Conservation (phyloP, 2,888 invertebrate species). For the Cerastis leucographa region DNA sequence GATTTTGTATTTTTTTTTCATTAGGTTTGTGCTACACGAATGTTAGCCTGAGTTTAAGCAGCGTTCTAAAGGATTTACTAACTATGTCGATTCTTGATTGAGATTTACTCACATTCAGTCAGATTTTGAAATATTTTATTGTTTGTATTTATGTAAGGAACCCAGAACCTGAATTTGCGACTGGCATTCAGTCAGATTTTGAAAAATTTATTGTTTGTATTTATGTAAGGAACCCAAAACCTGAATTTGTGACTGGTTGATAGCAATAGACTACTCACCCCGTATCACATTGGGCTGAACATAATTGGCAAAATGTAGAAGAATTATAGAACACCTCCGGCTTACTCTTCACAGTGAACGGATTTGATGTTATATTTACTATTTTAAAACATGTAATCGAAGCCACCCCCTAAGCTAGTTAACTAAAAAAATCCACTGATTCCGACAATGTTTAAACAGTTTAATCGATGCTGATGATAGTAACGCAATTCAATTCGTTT, state of each 20-base stretch:
- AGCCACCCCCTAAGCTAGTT: neutral
- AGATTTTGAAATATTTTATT: too few relatives aligned
- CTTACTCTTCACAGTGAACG: neutral
- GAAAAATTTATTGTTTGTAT: neutral
- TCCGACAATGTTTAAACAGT: neutral
- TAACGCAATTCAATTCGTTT: conserved; percentile 28
- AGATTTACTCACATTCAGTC: neutral
- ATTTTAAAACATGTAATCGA: neutral
- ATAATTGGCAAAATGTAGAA: neutral
- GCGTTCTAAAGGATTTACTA: neutral
- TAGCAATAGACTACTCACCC: neutral
- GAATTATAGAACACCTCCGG: neutral
- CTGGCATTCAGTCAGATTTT: too few relatives aligned
- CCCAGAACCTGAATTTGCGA: neutral
- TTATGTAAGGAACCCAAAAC: neutral
- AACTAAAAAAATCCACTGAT: neutral
- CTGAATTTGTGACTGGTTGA: neutral
- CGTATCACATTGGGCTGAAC: neutral
- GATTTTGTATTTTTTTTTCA: neutral
- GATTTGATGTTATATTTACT: neutral
- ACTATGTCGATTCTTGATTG: neutral
- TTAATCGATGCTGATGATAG: conserved; percentile 10
- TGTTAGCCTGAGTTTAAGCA: neutral
- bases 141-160: too few relatives aligned
- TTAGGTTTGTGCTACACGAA: neutral